phyloP scores from a whole-genome alignment of 2,888 invertebrate species.

The Electrophaes corylata region DNA sequence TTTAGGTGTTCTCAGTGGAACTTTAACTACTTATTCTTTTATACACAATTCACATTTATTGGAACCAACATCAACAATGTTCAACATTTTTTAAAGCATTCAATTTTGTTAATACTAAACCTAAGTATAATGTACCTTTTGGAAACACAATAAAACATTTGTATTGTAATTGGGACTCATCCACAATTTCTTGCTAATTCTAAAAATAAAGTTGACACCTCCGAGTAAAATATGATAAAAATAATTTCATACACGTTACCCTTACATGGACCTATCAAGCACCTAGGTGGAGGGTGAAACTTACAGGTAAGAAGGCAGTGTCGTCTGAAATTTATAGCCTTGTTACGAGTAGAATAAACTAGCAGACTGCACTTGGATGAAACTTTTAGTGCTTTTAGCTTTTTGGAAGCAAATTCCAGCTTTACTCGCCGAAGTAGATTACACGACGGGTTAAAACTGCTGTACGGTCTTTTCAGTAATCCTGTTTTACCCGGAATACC shows the following conservation, averaged over 20 bases:
- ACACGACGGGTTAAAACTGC: conserved; percentile 19
- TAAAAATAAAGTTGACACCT: neutral
- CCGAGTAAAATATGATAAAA: neutral
- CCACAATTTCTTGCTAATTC: neutral
- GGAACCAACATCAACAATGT: too few relatives aligned
- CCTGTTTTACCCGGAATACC: conserved; percentile 16
- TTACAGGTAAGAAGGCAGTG: conserved; percentile 47
- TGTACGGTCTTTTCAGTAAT: conserved; percentile 13
- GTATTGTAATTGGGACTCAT: conserved; percentile 5
- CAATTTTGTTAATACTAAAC: too few relatives aligned
- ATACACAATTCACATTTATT: too few relatives aligned
- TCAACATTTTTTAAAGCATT: too few relatives aligned
- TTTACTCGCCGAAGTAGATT: conserved; percentile 9
- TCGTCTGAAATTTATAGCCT: conserved; percentile 63
- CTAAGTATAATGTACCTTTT: too few relatives aligned
- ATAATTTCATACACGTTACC: neutral
- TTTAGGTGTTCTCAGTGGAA: too few relatives aligned
- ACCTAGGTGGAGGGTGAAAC: conserved; percentile 30
- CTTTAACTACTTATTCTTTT: too few relatives aligned
- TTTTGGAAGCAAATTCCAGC: conserved; percentile 33
- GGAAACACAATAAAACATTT: too few relatives aligned
- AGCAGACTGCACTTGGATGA: conserved; percentile 35
- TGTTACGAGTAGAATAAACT: conserved; percentile 56
- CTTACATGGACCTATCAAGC: conserved; percentile 11
- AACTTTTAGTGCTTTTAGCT: conserved; percentile 35